phyloP scores from a whole-genome alignment of 2,113 vertebrate genomes.

The Entomyzon cyanotis region DNA sequence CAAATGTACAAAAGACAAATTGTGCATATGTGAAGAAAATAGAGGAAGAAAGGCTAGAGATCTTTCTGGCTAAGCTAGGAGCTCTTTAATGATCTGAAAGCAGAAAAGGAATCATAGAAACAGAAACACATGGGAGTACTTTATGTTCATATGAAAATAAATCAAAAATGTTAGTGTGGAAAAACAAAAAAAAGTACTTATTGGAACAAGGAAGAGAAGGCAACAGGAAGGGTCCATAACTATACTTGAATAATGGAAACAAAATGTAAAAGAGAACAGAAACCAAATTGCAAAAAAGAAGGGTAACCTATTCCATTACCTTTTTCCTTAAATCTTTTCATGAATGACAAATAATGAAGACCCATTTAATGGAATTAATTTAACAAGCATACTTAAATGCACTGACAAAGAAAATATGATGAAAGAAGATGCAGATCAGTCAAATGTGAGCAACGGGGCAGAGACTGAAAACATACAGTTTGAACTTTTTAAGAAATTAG shows the following conservation, averaged over 20 bases:
- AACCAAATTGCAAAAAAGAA: not conserved
- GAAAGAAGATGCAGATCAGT: not conserved
- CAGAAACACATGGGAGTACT: not conserved
- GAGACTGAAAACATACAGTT: not conserved
- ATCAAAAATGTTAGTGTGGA: not conserved
- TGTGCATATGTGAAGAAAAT: not conserved
- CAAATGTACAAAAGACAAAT: not conserved
- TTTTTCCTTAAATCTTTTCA: not conserved
- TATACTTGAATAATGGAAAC: not conserved
- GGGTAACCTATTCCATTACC: not conserved
- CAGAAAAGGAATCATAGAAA: not conserved
- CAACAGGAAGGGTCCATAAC: not conserved
- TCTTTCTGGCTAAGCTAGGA: not conserved
- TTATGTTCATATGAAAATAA: not conserved
- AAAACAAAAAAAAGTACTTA: not conserved
- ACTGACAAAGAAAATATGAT: not conserved
- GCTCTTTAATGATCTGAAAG: not conserved
- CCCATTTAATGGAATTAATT: not conserved
- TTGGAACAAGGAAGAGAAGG: not conserved
- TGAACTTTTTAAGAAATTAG: not conserved
- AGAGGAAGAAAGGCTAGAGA: not conserved
- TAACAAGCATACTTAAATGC: not conserved
- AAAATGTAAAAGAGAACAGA: not conserved
- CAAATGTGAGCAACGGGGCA: not conserved
- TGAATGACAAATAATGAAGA: not conserved